Conservation (phyloP, 2,888 invertebrate genomes). For the Himalopsyche japonica region DNA sequence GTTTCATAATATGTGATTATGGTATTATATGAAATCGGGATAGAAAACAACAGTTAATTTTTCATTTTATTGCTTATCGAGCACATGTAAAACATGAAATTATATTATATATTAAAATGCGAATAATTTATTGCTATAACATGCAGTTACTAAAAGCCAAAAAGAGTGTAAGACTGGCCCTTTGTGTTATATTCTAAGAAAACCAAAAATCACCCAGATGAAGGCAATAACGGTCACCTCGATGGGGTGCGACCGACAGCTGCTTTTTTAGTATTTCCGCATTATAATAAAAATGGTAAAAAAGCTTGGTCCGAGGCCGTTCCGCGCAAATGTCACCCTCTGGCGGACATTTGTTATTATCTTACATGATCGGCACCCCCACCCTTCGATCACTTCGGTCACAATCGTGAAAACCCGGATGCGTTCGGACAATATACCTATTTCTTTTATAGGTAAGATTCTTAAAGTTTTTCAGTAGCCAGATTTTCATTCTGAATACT, state of each 20-base stretch:
- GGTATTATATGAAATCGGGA: too few species aligned
- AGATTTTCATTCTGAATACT: background rate
- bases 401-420: background rate
- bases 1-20: too few species aligned
- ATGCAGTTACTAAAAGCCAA: background rate
- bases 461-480: background rate
- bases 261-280: constrained; percentile 65
- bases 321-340: constrained; percentile 61
- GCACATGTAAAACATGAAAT: background rate
- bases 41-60: background rate
- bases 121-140: background rate
- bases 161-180: background rate
- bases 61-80: background rate
- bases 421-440: background rate
- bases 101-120: background rate
- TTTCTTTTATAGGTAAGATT: background rate
- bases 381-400: constrained; percentile 14
- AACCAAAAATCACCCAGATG: constrained; percentile 34
- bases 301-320: constrained; percentile 62
- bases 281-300: constrained; percentile 71
- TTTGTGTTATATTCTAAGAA: constrained; percentile 15
- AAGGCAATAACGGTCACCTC: constrained; percentile 53
- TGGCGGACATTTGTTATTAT: constrained; percentile 43
- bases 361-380: constrained; percentile 34
- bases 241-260: constrained; percentile 58